Conservation (phyloP, 2,113 vertebrate species). For the Rhinopithecus roxellana region DNA sequence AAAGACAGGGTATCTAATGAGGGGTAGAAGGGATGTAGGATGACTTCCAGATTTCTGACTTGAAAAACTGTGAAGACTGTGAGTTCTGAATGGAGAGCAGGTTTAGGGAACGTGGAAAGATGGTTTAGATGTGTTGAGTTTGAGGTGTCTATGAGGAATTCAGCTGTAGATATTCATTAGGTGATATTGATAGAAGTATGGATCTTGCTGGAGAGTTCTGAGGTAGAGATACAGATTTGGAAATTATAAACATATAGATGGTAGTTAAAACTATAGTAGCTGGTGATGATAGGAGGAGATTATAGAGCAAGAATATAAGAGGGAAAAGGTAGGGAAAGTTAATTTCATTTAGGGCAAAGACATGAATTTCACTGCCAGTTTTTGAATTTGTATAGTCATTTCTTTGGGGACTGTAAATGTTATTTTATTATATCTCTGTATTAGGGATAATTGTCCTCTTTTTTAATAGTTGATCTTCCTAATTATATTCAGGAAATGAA, state of each 20-base stretch:
- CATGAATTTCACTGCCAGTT: slow-evolving; percentile 21
- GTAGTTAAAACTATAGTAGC: not conserved
- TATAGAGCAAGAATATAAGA: not conserved
- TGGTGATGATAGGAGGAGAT: not conserved
- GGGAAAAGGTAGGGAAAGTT: not conserved
- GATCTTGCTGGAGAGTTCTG: not conserved
- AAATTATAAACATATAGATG: not conserved
- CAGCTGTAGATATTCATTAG: not conserved
- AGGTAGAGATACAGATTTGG: not conserved
- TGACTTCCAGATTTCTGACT: not conserved
- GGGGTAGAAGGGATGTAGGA: not conserved
- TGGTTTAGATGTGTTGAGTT: not conserved
- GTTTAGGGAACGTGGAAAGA: not conserved
- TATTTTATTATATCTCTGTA: not conserved
- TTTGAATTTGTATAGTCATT: slow-evolving; percentile 3
- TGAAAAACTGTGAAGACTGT: not conserved
- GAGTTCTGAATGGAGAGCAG: not conserved
- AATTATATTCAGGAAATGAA: not conserved
- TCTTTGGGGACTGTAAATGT: not conserved
- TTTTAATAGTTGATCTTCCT: slow-evolving; percentile 7
- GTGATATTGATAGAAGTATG: not conserved
- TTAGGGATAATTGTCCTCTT: not conserved
- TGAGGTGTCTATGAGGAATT: not conserved
- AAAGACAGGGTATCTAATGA: not conserved
- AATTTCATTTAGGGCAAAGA: not conserved